These are phyloP conservation scores for Palloptera scutellata DNA, from an alignment of 2,888 invertebrate species.

Conservation along the genomic window DNA sequence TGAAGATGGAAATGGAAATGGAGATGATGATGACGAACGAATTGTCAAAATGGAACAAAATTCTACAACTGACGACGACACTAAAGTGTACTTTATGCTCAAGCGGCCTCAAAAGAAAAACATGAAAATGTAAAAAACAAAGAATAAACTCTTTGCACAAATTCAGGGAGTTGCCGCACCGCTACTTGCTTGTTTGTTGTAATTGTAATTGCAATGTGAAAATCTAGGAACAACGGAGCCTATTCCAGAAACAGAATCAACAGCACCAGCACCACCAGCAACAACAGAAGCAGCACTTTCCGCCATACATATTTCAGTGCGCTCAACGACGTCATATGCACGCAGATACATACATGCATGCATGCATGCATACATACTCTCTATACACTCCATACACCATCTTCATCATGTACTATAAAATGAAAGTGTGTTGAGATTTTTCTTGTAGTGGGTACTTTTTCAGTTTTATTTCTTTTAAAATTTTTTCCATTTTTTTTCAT, in stretches of 20 bases:
- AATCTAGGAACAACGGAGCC: neutral
- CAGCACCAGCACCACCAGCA: slow-evolving; percentile 1
- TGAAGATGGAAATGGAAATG: slow-evolving; percentile 19
- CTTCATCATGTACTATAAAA: neutral
- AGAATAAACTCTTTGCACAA: neutral
- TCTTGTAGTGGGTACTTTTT: no score
- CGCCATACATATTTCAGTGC: neutral
- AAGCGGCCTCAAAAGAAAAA: slow-evolving; percentile 31
- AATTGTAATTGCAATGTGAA: no score
- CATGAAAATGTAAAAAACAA: slow-evolving; percentile 4
- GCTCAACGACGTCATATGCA: slow-evolving; percentile 3
- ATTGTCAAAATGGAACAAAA: slow-evolving; percentile 37
- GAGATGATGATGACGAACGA: slow-evolving; percentile 27
- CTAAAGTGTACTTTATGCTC: slow-evolving; percentile 37
- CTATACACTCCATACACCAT: neutral
- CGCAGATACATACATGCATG: neutral
- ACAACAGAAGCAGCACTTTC: slow-evolving; percentile 7
- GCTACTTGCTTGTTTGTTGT: no score
- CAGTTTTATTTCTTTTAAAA: no score
- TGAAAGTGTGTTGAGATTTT: no score
- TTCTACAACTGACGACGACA: slow-evolving; percentile 28
- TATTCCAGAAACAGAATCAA: neutral
- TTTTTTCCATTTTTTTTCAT: no score
- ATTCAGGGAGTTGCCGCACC: no score
- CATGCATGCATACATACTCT: neutral